Evolutionary conservation across 1,140 invertebrate species (phyloP).

Genomic region (Drosophila nikananu): DNA sequence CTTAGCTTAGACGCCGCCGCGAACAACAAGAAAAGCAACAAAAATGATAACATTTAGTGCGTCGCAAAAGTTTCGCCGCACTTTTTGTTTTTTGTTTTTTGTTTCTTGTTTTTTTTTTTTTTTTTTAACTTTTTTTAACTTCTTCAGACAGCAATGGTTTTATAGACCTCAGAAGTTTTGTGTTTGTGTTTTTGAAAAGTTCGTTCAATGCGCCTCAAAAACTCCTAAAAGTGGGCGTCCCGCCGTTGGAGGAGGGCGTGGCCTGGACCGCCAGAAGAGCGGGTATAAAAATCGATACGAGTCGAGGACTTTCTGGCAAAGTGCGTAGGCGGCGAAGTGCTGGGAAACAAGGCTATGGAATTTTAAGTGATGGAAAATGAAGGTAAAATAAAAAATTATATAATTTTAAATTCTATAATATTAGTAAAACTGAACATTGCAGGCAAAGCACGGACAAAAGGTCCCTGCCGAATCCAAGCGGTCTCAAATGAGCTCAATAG

Average conservation of each 20-base stretch:
- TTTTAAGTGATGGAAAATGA: neutral
- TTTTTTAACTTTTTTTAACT: slow-evolving; percentile 53
- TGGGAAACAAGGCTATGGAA: neutral
- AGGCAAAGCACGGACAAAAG: no score
- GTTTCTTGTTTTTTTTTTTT: slow-evolving; percentile 15
- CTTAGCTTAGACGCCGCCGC: slow-evolving; percentile 58
- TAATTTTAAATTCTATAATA: no score
- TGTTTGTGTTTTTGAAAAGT: slow-evolving; percentile 78
- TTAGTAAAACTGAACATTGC: no score
- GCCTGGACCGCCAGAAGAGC: slow-evolving; percentile 2
- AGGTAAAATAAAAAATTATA: neutral
- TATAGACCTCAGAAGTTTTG: slow-evolving; percentile 73
- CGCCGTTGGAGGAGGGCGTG: neutral
- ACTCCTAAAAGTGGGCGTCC: slow-evolving; percentile 22
- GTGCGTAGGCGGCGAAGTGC: slow-evolving; percentile 5
- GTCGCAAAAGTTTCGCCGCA: slow-evolving; percentile 75
- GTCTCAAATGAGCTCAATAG: no score
- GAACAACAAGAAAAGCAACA: slow-evolving; percentile 58
- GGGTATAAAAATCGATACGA: slow-evolving; percentile 36
- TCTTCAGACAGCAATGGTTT: slow-evolving; percentile 58
- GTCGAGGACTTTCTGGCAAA: slow-evolving; percentile 42
- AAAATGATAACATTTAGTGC: slow-evolving; percentile 79
- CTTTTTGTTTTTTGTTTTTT: slow-evolving; percentile 46
- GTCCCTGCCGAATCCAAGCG: no score
- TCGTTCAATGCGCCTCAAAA: slow-evolving; percentile 37